Evolutionary conservation across 2,888 invertebrate species (phyloP), one percentile per base, ranked within the genome.

Genomic region (Drosophila neoperkinsi): DNA sequence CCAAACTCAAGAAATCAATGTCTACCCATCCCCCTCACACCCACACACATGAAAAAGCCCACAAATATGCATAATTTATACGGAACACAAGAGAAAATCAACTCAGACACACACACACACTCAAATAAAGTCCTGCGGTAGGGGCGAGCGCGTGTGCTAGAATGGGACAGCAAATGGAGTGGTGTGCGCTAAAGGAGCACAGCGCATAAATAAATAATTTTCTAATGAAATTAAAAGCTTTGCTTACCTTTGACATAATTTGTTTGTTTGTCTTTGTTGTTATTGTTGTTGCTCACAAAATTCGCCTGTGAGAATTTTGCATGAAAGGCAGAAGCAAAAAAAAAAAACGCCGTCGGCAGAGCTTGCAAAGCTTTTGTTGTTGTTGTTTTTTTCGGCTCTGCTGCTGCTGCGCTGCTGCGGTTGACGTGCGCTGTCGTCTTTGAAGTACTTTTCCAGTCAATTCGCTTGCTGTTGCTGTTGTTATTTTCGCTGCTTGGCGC

Each of bases 211-310:
- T 84, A 81, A 84, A 82, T 85, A 76, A 85, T 82, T 84, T 77
- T 71, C 68, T 77, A 85, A 86, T 85, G 83, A 82, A 81, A 84
- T 84, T 79, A 86, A 85, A 74, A 78, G 85, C 68, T 61, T 81
- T 41, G 68, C 81, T 79, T 84, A 91, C 90, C 91, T 90, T 91
- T 71, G 89, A 84, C 90, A 90, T 90, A 76, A 79, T 81, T 75
- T 63, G 50, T 65, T 59, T 71, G n/a, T 16, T 38, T 41, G 3
- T 71, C 55, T 52, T 46, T 57, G 34, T 52, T 51, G 30, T 34
- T 57, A 25, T 25, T 25, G 21, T 31, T 38, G n/a, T 56, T 59
- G 34, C 71, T 64, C 33, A 36, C 43, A 46, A 58, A 72, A 58
- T 57, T 63, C 50, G 55, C 49, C 58, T 59, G 43, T 36, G 11